Percentiles rank a stretch among this genome's conserved stretches.
phyloP scores from a whole-genome alignment of 2,113 vertebrate species.

The Trematocara marginatum region DNA sequence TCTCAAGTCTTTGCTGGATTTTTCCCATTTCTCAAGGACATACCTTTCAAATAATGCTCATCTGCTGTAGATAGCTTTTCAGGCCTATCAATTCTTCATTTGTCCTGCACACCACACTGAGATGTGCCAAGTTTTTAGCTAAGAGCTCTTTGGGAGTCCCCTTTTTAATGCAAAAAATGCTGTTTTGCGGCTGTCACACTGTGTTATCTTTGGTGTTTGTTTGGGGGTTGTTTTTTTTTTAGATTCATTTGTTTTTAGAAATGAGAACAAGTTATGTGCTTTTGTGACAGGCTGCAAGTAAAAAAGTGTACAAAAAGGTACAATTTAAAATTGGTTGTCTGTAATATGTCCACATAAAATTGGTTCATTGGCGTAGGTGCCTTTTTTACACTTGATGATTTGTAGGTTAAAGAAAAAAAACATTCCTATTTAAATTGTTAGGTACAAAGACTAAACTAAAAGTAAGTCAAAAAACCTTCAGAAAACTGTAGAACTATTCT shows the following conservation, averaged over 20 bases:
- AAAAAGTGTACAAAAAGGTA: neutral
- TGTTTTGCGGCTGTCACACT: neutral
- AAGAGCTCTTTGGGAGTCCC: neutral
- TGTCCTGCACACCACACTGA: neutral
- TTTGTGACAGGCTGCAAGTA: neutral
- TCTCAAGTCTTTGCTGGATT: neutral
- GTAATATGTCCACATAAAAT: neutral
- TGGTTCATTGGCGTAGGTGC: neutral
- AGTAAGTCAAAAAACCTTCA: neutral
- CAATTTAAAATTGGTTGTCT: neutral
- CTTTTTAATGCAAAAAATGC: neutral
- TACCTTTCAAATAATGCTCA: neutral
- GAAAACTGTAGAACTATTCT: neutral
- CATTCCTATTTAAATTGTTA: neutral
- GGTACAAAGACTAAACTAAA: neutral
- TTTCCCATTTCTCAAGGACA: neutral
- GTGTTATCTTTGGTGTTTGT: neutral
- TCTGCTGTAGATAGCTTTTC: neutral
- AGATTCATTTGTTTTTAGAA: neutral
- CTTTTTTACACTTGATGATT: neutral
- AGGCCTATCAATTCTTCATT: neutral
- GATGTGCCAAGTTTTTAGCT: neutral
- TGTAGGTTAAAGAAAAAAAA: neutral
- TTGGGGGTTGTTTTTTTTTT: fast-evolving
- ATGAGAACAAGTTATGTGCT: neutral